Evolutionary conservation across 1,140 invertebrate genomes (phyloP).

Genomic region (Leptinotarsa undecemlineata): DNA sequence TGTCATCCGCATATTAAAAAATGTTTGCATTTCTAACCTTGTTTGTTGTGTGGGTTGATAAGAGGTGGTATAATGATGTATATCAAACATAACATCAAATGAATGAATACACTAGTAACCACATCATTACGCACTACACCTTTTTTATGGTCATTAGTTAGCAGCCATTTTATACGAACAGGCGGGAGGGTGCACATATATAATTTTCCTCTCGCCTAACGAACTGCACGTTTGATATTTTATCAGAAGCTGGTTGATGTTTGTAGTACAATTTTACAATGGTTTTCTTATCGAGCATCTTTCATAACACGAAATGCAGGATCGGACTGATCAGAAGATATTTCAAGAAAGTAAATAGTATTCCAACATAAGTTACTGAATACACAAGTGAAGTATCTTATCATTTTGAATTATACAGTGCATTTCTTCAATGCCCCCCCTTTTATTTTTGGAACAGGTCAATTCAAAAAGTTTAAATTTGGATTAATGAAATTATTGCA

Average conservation of each 20-base stretch:
- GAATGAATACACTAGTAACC: constrained; percentile 16
- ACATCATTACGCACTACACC: constrained; percentile 17
- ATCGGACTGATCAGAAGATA: neutral
- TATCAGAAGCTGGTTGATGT: neutral
- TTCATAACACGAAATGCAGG: neutral
- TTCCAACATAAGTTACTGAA: no score
- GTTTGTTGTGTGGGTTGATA: constrained; percentile 11
- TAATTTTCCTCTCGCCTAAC: constrained; percentile 11
- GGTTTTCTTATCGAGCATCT: constrained; percentile 7
- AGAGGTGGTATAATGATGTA: constrained; percentile 17
- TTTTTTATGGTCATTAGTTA: constrained; percentile 20
- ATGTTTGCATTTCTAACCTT: neutral
- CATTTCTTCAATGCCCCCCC: no score
- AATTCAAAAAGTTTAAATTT: no score
- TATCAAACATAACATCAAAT: constrained; percentile 12
- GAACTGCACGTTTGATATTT: neutral
- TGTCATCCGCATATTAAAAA: constrained; percentile 12
- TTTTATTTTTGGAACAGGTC: no score
- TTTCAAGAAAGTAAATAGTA: no score
- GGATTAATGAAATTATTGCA: no score
- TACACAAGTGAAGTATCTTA: no score
- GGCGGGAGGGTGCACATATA: neutral
- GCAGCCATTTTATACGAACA: constrained; percentile 15
- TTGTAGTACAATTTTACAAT: constrained; percentile 19
- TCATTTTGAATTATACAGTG: no score